phyloP scores from a whole-genome alignment of 2,113 vertebrate genomes.

The Chionis minor region DNA sequence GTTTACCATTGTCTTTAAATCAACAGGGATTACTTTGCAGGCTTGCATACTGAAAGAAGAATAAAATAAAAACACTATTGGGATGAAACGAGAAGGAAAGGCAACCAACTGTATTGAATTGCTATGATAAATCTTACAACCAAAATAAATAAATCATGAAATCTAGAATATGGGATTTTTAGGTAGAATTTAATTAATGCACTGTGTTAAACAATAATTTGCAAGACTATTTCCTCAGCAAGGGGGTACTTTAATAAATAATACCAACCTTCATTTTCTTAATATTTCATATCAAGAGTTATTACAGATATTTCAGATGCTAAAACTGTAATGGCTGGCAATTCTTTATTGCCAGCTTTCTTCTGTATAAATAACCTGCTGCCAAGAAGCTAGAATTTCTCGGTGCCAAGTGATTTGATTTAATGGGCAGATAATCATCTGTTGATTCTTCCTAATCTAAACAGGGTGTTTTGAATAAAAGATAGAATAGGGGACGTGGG shows the following conservation, averaged over 20 bases:
- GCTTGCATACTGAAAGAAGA: background rate
- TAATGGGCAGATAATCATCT: constrained; percentile 46
- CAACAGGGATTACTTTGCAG: background rate
- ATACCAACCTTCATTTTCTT: background rate
- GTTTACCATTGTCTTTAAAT: constrained; percentile 8
- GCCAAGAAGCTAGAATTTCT: constrained; percentile 23
- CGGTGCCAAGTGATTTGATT: constrained; percentile 27
- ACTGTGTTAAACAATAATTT: background rate
- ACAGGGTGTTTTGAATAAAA: constrained; percentile 25
- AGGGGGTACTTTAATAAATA: constrained; percentile 18
- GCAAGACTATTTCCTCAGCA: background rate
- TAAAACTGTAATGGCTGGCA: background rate
- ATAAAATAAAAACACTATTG: background rate
- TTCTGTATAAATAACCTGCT: constrained; percentile 38
- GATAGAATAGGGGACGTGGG: background rate
- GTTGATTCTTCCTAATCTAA: constrained; percentile 42
- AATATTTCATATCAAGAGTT: constrained; percentile 24
- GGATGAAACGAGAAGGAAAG: constrained; percentile 12
- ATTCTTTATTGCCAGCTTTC: constrained; percentile 34
- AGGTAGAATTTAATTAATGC: constrained; percentile 18
- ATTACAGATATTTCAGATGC: constrained; percentile 34
- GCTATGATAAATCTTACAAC: constrained; percentile 12
- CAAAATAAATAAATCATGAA: constrained; percentile 34
- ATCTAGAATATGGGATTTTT: background rate
- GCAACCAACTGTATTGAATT: background rate